These are phyloP conservation scores for Cosmorhoe ocellata DNA, from an alignment of 2,888 invertebrate species.

Conservation along the genomic window DNA sequence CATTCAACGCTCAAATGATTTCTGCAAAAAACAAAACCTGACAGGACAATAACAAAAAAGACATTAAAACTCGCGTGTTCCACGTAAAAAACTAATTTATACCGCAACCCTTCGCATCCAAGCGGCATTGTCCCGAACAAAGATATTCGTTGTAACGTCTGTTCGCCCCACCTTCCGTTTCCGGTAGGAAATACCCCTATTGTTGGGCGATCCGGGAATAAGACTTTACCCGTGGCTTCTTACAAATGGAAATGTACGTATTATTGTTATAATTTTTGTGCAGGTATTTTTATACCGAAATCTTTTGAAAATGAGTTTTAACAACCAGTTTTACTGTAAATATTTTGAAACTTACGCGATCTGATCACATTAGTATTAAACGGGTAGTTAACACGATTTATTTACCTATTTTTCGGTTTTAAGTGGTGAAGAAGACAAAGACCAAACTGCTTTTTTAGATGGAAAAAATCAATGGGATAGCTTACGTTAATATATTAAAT, in stretches of 20 bases:
- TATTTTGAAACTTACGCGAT: too few relatives aligned
- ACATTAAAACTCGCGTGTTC: slow-evolving; percentile 13
- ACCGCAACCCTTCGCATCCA: slow-evolving; percentile 24
- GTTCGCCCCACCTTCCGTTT: slow-evolving; percentile 44
- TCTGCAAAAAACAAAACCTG: not conserved
- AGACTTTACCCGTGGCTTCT: slow-evolving; percentile 29
- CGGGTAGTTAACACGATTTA: too few relatives aligned
- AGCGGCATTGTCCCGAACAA: slow-evolving; percentile 38
- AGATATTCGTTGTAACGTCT: slow-evolving; percentile 46
- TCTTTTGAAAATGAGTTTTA: too few relatives aligned
- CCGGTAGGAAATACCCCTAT: slow-evolving; percentile 46
- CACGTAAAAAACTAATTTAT: slow-evolving; percentile 23
- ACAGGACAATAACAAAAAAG: not conserved
- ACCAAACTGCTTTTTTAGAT: too few relatives aligned
- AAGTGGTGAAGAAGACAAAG: too few relatives aligned
- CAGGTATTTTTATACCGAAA: not conserved
- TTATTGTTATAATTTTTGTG: slow-evolving; percentile 4
- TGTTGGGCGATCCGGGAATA: slow-evolving; percentile 44
- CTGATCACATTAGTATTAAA: too few relatives aligned
- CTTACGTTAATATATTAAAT: too few relatives aligned
- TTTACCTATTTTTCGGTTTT: too few relatives aligned
- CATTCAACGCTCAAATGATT: too few relatives aligned
- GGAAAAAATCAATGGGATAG: too few relatives aligned
- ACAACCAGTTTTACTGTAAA: too few relatives aligned
- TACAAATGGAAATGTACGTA: slow-evolving; percentile 5